A percentile compares a stretch with the other conserved stretches of the same genome.
Evolutionary conservation across 2,888 invertebrate genomes (phyloP).

Genomic region (Branchellion lobata): DNA sequence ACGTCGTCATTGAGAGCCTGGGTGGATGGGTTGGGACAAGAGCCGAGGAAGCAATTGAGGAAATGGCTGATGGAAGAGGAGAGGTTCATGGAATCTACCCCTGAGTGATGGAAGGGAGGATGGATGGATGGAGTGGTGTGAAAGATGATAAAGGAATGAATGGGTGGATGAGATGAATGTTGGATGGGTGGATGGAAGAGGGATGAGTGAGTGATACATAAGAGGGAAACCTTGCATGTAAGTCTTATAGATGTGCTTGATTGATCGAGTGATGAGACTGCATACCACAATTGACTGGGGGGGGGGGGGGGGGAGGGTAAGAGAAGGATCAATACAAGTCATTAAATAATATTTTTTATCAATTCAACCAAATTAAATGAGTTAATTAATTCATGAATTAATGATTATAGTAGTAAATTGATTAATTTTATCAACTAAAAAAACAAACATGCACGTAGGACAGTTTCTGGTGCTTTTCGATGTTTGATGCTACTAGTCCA

Average conservation of each 20-base stretch:
- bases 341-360: no score
- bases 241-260: conserved; percentile 87
- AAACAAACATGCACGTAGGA: conserved; percentile 70
- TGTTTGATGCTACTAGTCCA: conserved; percentile 81
- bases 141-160: neutral
- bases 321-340: no score
- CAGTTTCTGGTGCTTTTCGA: conserved; percentile 75
- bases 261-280: conserved; percentile 84
- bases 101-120: neutral
- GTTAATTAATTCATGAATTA: no score
- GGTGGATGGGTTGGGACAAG: conserved; percentile 72
- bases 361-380: no score
- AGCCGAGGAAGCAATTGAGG: conserved; percentile 88
- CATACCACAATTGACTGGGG: conserved; percentile 82
- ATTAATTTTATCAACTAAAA: no score
- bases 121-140: neutral
- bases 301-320: no score
- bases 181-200: neutral
- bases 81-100: conserved; percentile 84
- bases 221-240: conserved; percentile 73
- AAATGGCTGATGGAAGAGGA: conserved; percentile 91
- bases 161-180: neutral
- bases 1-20: conserved; percentile 73
- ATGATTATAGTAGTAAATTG: no score
- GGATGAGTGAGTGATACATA: no score